These are phyloP conservation scores for Morpho deidamia DNA, from an alignment of 2,888 invertebrate species.

Conservation along the genomic window DNA sequence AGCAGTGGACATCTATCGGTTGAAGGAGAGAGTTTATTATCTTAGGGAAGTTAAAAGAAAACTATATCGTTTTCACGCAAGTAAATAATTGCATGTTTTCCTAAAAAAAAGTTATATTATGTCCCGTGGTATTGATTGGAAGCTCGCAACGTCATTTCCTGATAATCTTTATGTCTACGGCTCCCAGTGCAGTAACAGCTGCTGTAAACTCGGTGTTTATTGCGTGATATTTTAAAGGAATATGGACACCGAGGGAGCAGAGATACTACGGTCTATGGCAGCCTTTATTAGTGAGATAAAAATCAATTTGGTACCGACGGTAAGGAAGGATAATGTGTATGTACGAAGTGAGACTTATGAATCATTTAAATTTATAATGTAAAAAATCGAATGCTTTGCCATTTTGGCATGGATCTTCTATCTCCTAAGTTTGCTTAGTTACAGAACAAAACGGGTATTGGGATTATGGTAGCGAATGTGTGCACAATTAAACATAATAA, in stretches of 20 bases:
- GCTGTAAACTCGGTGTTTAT: conserved; percentile 19
- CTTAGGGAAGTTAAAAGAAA: too few relatives aligned
- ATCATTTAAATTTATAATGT: too few relatives aligned
- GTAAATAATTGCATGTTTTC: background rate
- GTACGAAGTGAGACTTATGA: too few relatives aligned
- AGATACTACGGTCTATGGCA: background rate
- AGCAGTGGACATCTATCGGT: too few relatives aligned
- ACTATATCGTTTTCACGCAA: background rate
- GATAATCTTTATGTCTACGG: conserved; percentile 16
- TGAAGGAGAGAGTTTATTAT: too few relatives aligned
- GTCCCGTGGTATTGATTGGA: conserved; percentile 21
- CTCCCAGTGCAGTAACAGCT: conserved; percentile 12
- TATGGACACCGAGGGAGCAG: conserved; percentile 11
- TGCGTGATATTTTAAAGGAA: conserved; percentile 17
- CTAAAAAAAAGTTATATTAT: background rate
- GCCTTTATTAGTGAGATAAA: background rate
- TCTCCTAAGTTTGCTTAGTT: too few relatives aligned
- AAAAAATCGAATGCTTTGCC: too few relatives aligned
- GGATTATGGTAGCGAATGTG: too few relatives aligned
- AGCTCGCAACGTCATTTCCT: conserved; percentile 33
- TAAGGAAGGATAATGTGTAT: too few relatives aligned
- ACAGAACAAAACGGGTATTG: too few relatives aligned
- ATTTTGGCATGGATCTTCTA: too few relatives aligned
- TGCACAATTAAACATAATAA: too few relatives aligned
- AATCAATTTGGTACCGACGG: background rate